phyloP scores from a whole-genome alignment of 2,113 vertebrate species.

The Lutjanus erythropterus region DNA sequence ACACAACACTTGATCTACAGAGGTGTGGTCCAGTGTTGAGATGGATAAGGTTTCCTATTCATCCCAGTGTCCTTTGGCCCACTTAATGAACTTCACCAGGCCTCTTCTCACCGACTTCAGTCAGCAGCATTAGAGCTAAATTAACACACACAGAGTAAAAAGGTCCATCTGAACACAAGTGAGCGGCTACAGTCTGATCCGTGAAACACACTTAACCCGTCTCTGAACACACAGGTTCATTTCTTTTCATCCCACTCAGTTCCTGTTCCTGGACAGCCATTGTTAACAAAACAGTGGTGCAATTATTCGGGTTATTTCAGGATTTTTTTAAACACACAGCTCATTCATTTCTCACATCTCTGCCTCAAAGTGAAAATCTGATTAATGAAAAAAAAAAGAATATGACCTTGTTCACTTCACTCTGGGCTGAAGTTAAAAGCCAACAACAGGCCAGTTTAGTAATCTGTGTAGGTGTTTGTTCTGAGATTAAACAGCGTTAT shows the following conservation, averaged over 20 bases:
- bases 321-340: background rate
- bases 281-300: constrained; percentile 38
- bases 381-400: constrained; percentile 10
- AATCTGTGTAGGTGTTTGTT: constrained; percentile 57
- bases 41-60: constrained; percentile 78
- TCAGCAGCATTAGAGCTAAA: background rate
- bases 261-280: constrained; percentile 23
- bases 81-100: constrained; percentile 39
- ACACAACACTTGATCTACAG: constrained; percentile 68
- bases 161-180: background rate
- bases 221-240: background rate
- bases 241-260: background rate
- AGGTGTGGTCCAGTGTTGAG: constrained; percentile 70
- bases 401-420: constrained; percentile 11
- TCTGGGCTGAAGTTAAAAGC: background rate
- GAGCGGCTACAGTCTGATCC: no score
- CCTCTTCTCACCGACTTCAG: background rate
- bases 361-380: constrained; percentile 45
- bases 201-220: background rate
- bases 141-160: background rate
- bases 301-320: background rate
- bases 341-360: background rate
- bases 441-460: constrained; percentile 4
- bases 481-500: constrained; percentile 54
- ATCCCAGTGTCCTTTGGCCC: constrained; percentile 60